phyloP scores from a whole-genome alignment of 2,888 invertebrate genomes.

The Morpho deidamia region DNA sequence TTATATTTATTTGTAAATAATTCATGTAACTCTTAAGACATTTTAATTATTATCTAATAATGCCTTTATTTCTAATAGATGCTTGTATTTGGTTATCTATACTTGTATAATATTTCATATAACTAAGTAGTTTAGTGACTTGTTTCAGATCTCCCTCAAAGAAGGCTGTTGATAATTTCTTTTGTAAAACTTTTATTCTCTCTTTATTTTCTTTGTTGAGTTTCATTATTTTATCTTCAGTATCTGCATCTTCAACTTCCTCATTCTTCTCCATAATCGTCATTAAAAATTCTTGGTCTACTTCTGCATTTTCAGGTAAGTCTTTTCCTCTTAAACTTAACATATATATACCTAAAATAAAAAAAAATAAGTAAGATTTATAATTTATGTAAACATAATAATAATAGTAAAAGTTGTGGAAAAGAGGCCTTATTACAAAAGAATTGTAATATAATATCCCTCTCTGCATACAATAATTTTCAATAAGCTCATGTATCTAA shows the following conservation, averaged over 20 bases:
- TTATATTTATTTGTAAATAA: background rate
- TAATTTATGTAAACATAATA: background rate
- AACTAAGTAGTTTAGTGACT: constrained; percentile 82
- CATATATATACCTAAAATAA: constrained; percentile 83
- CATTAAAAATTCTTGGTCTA: constrained; percentile 84
- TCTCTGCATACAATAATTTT: no score
- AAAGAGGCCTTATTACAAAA: no score
- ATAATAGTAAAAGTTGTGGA: no score
- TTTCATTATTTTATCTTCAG: constrained; percentile 75
- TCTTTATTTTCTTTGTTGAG: constrained; percentile 78
- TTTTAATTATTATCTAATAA: constrained; percentile 51
- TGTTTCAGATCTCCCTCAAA: constrained; percentile 78
- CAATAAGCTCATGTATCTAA: no score
- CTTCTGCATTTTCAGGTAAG: constrained; percentile 82
- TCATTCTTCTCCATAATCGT: constrained; percentile 95
- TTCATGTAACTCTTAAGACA: no score
- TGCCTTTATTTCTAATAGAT: constrained; percentile 76
- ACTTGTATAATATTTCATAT: constrained; percentile 92
- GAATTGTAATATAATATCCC: no score
- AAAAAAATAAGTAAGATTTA: background rate
- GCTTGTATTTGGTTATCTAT: constrained; percentile 87
- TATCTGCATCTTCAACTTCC: constrained; percentile 83
- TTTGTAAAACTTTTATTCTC: constrained; percentile 71
- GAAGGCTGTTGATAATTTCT: constrained; percentile 81
- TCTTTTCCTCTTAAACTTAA: constrained; percentile 82